A percentile compares a stretch with the other conserved stretches of the same genome.
Evolutionary conservation across 2,113 vertebrate species (phyloP).

Genomic region (Aplodontia rufa): DNA sequence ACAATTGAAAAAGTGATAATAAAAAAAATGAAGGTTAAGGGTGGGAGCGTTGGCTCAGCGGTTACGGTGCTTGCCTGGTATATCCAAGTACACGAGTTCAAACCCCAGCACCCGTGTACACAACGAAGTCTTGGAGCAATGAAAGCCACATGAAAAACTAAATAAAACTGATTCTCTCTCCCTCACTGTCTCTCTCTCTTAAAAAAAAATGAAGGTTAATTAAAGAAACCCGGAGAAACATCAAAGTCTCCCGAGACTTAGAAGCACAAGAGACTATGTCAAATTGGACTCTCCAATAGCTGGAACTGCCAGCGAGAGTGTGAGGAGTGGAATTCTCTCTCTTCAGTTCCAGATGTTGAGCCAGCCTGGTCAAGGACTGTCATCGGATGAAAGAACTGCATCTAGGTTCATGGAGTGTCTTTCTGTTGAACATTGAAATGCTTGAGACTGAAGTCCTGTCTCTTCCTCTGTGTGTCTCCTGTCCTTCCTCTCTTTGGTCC

Average conservation of each 20-base stretch:
- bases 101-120: no score
- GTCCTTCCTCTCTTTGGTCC: background rate
- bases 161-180: no score
- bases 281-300: no score
- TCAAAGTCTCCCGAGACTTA: background rate
- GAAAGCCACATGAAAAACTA: no score
- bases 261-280: background rate
- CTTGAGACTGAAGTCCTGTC: background rate
- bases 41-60: no score
- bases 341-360: background rate
- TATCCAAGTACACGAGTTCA: no score
- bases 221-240: background rate
- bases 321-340: background rate
- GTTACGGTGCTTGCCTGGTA: no score
- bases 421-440: background rate
- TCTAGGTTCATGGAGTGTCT: background rate
- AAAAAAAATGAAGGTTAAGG: background rate
- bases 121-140: no score
- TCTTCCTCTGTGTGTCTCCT: background rate
- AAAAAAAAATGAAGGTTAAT: background rate
- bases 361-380: background rate
- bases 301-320: background rate
- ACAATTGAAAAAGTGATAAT: background rate
- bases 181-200: no score
- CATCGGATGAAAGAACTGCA: background rate